Evolutionary conservation across 2,888 invertebrate genomes (phyloP).

Genomic region (Nebria salina): DNA sequence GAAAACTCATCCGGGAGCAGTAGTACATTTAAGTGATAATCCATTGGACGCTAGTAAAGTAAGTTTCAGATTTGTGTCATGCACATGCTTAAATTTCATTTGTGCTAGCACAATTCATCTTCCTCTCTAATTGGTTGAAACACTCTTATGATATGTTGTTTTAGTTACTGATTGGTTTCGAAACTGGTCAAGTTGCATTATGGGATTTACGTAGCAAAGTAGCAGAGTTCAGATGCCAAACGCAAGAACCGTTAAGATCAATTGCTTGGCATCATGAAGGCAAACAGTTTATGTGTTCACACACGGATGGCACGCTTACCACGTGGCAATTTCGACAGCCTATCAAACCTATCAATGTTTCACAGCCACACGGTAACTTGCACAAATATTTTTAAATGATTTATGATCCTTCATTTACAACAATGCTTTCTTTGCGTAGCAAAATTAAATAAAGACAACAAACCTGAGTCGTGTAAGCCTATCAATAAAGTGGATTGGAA

Average conservation of each 20-base stretch:
- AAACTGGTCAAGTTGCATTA: constrained; percentile 91
- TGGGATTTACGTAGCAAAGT: constrained; percentile 93
- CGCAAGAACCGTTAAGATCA: constrained; percentile 82
- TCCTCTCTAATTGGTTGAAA: background rate
- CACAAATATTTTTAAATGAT: constrained; percentile 37
- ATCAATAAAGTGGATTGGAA: constrained; percentile 97
- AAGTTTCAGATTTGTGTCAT: constrained; percentile 53
- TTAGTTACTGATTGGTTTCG: constrained; percentile 95
- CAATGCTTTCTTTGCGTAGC: constrained; percentile 65
- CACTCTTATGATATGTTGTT: constrained; percentile 50
- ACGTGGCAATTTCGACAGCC: constrained; percentile 88
- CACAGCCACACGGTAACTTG: constrained; percentile 89
- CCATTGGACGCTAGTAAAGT: constrained; percentile 97
- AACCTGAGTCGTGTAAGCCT: constrained; percentile 91
- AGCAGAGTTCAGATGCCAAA: constrained; percentile 86
- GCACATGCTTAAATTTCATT: background rate
- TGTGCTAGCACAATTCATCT: background rate
- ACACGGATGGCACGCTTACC: constrained; percentile 94
- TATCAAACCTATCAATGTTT: constrained; percentile 80
- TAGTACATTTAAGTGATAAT: constrained; percentile 96
- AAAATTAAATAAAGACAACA: constrained; percentile 91
- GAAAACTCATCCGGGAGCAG: constrained; percentile 95
- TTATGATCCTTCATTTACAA: constrained; percentile 2
- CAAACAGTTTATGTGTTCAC: constrained; percentile 95
- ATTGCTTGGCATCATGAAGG: constrained; percentile 98